phyloP scores from a whole-genome alignment of 2,113 vertebrate genomes.

The Saguinus midas region DNA sequence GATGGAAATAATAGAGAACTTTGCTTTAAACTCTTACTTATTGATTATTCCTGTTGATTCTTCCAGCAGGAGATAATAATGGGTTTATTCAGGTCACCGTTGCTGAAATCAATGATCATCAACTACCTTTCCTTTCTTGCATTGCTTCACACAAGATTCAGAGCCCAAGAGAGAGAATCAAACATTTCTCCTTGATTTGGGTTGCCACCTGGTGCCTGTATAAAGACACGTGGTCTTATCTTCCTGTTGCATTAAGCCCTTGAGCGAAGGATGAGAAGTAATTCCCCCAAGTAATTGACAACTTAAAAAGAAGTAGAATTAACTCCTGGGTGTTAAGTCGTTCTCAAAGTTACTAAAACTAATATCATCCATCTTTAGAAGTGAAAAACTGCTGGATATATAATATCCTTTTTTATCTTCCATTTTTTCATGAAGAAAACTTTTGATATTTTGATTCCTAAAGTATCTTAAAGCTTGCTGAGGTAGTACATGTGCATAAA shows the following conservation, averaged over 20 bases:
- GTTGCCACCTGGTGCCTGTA: rapidly evolving
- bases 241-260: neutral
- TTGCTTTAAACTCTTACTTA: neutral
- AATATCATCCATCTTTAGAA: neutral
- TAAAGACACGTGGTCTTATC: neutral
- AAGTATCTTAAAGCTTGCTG: neutral
- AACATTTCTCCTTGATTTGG: neutral
- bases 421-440: neutral
- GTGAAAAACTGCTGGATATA: neutral
- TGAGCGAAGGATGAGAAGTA: neutral
- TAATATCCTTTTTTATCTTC: neutral
- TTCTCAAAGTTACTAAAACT: neutral
- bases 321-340: neutral
- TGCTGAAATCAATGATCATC: neutral
- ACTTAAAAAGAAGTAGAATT: neutral
- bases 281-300: neutral
- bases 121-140: neutral
- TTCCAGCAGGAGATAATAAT: neutral
- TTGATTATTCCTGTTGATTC: too few species aligned
- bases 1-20: neutral
- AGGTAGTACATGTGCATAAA: neutral
- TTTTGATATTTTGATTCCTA: neutral
- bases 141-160: neutral
- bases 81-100: neutral
- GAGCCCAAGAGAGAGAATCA: neutral